Base-by-base conservation (phyloP, 1,140 invertebrate genomes). In the Ephestia elutella region DNA sequence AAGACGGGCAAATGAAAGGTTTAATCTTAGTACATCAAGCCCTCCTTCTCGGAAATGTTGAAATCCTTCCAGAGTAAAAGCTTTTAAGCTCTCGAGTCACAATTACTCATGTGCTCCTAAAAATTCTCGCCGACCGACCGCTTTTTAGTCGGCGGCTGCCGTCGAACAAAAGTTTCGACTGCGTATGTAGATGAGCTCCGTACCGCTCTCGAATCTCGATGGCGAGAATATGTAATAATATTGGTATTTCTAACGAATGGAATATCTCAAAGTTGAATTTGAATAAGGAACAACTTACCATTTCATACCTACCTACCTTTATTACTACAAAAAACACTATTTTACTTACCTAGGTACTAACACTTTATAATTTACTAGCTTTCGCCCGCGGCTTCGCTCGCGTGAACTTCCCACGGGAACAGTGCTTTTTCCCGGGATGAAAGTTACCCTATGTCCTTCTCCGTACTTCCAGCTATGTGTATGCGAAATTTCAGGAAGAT, bases 21-120 rank as follows among this genome's bases (percentile, higher is more conserved):
- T 44, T 44, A 44, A 44, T 44, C 38, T 44, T 44, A 44, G 38
- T 44, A 44, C 38, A 44, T 17, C 38, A 17, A 17, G 38, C 38
- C 13, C 38, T 44, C 38, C 38, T 44, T 44, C 38, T 44, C 62
- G 62, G 62, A 65, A 56, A 60, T 65, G 63, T 63, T 62, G 54
- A 65, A 65, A 65, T 65, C 60, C 56, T 65, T 63, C 35, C 48
- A 54, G 65, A 70, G 60, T 60, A 66, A 44, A 70, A 70, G 68
- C 68, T 70, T 70, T 70, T 65, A 70, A 65, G 54, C 65, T 64
- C 68, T 70, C 57, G 64, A 70, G 58, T 59, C 51, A 56, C 68
- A 66, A 70, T 70, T 70, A 66, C 60, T 58, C 25, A 32, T 53
- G 62, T 67, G 28, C 62, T 62, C 56, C 61, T 62, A 62, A 70